Evolutionary conservation across 1,140 invertebrate genomes (phyloP).

Genomic region (Laupala kohalensis): DNA sequence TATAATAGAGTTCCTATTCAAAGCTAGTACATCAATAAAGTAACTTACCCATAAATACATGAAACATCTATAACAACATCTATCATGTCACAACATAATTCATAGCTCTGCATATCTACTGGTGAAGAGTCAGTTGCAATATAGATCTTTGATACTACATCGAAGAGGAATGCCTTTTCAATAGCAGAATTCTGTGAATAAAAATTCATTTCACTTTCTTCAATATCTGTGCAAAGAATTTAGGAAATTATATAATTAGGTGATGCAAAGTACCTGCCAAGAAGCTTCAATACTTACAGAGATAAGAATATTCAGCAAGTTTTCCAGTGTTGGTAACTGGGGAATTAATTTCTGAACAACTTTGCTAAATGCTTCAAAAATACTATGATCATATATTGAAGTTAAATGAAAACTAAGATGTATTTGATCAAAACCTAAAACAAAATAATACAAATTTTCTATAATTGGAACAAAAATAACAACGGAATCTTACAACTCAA

Average conservation of each 20-base stretch:
- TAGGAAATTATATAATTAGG: background rate
- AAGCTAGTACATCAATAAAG: too few species aligned
- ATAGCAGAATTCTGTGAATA: slow-evolving; percentile 84
- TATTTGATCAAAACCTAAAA: slow-evolving; percentile 60
- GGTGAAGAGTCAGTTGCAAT: slow-evolving; percentile 97
- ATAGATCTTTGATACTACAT: slow-evolving; percentile 98
- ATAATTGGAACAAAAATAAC: background rate
- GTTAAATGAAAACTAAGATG: slow-evolving; percentile 93
- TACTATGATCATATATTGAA: slow-evolving; percentile 99
- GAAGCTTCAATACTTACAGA: slow-evolving; percentile 75
- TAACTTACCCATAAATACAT: slow-evolving; percentile 96
- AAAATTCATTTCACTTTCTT: slow-evolving; percentile 5
- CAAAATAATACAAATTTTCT: slow-evolving; percentile 15
- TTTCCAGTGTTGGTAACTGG: slow-evolving; percentile 91
- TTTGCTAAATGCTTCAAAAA: slow-evolving; percentile 99
- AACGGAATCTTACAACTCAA: background rate
- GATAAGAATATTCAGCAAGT: slow-evolving; percentile 97
- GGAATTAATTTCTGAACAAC: slow-evolving; percentile 98
- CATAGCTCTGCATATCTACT: slow-evolving; percentile 99
- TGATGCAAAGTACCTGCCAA: too few species aligned
- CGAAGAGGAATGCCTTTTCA: slow-evolving; percentile 96
- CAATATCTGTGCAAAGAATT: background rate
- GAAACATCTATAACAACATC: slow-evolving; percentile 98
- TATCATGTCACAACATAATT: slow-evolving; percentile 99
- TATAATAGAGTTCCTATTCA: too few species aligned